These are phyloP conservation scores for Salticus scenicus DNA, from an alignment of 2,888 invertebrate genomes.

Conservation along the genomic window DNA sequence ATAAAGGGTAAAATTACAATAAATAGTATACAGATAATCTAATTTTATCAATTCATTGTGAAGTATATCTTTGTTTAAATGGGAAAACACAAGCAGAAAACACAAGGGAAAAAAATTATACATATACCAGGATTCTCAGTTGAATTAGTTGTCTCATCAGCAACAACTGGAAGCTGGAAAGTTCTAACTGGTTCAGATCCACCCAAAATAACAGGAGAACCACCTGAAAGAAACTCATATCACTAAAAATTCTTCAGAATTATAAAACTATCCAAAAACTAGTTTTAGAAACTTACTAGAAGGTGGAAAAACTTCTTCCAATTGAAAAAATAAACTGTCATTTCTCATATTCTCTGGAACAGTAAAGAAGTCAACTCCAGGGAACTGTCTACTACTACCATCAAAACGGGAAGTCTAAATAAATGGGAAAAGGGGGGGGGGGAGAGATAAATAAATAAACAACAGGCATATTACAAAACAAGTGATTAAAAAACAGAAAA, in stretches of 20 bases:
- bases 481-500: no score
- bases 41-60: no score
- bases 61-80: no score
- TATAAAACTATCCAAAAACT: background rate
- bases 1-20: no score
- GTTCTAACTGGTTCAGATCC: slow-evolving; percentile 66
- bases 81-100: no score
- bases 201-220: slow-evolving; percentile 65
- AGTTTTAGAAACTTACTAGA: slow-evolving; percentile 47
- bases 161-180: slow-evolving; percentile 67
- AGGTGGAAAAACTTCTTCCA: slow-evolving; percentile 73
- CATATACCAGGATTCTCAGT: slow-evolving; percentile 69
- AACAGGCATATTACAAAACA: background rate
- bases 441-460: background rate
- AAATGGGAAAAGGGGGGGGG: background rate
- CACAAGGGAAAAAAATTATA: no score
- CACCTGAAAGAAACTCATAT: slow-evolving; percentile 29
- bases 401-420: slow-evolving; percentile 70
- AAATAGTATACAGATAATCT: no score
- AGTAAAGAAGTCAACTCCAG: slow-evolving; percentile 71
- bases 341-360: slow-evolving; percentile 71
- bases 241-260: background rate
- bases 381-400: slow-evolving; percentile 68
- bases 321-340: slow-evolving; percentile 72
- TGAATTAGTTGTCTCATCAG: slow-evolving; percentile 63